Conservation (phyloP, 2,888 invertebrate species). For the Dioctria linearis region DNA sequence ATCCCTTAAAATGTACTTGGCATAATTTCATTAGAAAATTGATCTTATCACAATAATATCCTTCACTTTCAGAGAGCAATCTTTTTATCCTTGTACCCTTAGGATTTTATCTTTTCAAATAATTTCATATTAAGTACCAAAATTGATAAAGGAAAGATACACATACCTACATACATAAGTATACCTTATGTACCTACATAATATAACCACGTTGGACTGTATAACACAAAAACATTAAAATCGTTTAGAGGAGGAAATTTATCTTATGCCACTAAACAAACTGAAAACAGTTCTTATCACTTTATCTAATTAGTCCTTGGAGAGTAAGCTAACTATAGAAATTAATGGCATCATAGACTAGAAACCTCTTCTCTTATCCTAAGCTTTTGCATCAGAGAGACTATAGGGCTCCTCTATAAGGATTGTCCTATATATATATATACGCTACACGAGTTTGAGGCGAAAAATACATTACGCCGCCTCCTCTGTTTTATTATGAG, state of each 20-base stretch:
- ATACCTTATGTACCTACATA: too few species aligned
- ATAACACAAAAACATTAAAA: neutral
- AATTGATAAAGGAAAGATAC: too few species aligned
- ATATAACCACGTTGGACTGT: too few species aligned
- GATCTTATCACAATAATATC: too few species aligned
- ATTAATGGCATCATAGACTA: neutral
- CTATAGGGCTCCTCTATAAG: neutral
- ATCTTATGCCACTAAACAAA: neutral
- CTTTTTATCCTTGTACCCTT: too few species aligned
- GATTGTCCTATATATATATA: neutral
- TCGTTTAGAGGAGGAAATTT: neutral
- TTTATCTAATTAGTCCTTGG: slow-evolving; percentile 44
- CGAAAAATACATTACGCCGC: slow-evolving; percentile 12
- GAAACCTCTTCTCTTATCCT: neutral
- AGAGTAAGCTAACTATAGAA: neutral
- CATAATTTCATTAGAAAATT: neutral
- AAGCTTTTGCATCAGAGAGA: neutral
- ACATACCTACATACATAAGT: too few species aligned
- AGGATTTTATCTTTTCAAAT: too few species aligned
- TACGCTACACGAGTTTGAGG: neutral
- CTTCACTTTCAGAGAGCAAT: too few species aligned
- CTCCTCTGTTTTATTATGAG: neutral
- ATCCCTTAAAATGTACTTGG: neutral
- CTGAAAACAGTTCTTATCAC: slow-evolving; percentile 37
- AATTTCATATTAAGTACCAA: too few species aligned